Evolutionary conservation across 2,888 invertebrate genomes (phyloP).

Genomic region (Cryptophagus acutangulus): DNA sequence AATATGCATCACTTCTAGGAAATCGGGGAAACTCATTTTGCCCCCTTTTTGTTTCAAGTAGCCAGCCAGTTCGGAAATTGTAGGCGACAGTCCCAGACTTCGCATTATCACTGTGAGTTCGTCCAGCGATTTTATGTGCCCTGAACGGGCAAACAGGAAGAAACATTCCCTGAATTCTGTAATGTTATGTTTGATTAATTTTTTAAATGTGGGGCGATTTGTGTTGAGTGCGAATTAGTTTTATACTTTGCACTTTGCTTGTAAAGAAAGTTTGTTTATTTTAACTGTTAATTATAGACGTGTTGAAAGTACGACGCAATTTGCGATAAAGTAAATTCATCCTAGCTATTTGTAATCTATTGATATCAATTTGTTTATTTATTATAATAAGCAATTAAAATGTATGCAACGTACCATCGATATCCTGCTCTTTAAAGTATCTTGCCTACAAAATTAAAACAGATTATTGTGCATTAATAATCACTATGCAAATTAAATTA

Average conservation of each 20-base stretch:
- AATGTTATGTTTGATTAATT: no score
- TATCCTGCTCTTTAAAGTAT: conserved; percentile 91
- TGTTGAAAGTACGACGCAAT: no score
- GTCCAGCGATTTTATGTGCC: conserved; percentile 82
- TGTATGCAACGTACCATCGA: conserved; percentile 91
- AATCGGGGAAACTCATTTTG: conserved; percentile 92
- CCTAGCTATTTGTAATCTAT: no score
- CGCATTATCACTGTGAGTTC: conserved; percentile 92
- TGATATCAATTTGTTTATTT: no score
- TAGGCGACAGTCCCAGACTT: conserved; percentile 90
- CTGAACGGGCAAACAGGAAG: conserved; percentile 86
- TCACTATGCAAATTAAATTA: no score
- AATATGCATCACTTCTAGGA: conserved; percentile 90
- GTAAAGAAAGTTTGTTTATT: no score
- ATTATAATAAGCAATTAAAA: no score
- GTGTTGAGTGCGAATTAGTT: no score
- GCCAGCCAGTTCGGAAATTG: conserved; percentile 81
- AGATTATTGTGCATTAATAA: no score
- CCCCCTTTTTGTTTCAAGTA: conserved; percentile 77
- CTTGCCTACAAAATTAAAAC: conserved; percentile 64
- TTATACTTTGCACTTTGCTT: no score
- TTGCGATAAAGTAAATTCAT: no score
- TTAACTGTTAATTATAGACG: no score
- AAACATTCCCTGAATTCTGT: conserved; percentile 95
- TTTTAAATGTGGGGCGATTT: background rate